phyloP scores from a whole-genome alignment of 2,113 vertebrate genomes.

The Engystomops pustulosus region DNA sequence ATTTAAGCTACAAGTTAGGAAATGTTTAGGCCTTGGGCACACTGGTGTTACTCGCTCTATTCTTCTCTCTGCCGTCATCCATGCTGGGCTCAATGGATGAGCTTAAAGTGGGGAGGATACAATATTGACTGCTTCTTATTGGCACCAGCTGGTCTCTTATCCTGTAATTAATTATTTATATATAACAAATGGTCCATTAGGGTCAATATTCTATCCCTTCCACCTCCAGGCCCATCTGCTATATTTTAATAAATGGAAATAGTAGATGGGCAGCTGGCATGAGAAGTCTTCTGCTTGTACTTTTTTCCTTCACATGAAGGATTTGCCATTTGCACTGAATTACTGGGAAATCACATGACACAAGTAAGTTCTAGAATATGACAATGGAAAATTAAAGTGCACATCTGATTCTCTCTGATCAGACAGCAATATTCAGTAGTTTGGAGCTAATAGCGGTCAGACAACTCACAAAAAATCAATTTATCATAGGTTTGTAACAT shows the following conservation, averaged over 20 bases:
- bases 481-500: no score
- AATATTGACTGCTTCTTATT: background rate
- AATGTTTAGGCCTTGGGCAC: background rate
- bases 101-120: background rate
- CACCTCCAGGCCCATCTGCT: background rate
- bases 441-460: no score
- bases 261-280: background rate
- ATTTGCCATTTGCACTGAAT: constrained; percentile 36
- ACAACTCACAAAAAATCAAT: no score
- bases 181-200: no score
- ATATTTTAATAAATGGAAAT: background rate
- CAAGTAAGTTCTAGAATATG: background rate
- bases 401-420: background rate
- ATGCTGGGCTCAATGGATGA: background rate
- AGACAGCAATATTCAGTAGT: background rate
- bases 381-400: background rate
- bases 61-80: background rate
- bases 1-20: background rate
- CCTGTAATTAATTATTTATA: background rate
- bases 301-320: background rate
- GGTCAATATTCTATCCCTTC: background rate
- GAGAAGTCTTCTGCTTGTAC: background rate
- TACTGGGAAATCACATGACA: constrained; percentile 8
- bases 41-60: background rate
- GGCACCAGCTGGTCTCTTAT: background rate